These are phyloP conservation scores for Rhyacichthys aspro DNA, from an alignment of 2,797 vertebrate genomes.

Conservation along the genomic window DNA sequence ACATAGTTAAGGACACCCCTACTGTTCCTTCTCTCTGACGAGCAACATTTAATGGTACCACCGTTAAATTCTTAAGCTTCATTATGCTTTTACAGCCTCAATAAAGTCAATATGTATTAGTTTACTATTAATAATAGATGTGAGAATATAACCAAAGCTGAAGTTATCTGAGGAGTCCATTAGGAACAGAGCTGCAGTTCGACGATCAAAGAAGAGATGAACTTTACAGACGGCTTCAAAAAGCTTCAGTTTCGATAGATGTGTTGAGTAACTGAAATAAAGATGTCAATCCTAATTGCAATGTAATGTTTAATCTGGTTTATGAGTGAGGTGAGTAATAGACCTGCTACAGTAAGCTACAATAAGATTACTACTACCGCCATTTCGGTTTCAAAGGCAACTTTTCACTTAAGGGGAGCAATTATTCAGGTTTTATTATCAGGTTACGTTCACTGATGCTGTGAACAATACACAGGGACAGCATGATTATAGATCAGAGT, in stretches of 20 bases:
- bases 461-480: background rate
- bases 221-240: slow-evolving; percentile 24
- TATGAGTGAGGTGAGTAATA: background rate
- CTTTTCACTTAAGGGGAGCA: too few species aligned
- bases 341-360: background rate
- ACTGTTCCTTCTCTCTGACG: background rate
- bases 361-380: too few species aligned
- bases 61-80: slow-evolving; percentile 33
- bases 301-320: background rate
- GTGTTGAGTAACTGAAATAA: slow-evolving; percentile 24
- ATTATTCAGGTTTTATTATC: background rate
- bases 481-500: background rate
- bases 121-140: slow-evolving; percentile 52
- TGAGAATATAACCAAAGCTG: slow-evolving; percentile 32
- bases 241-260: slow-evolving; percentile 25
- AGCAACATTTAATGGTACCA: slow-evolving; percentile 14
- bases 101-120: slow-evolving; percentile 47
- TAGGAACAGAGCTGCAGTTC: slow-evolving; percentile 27
- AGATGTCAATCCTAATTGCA: background rate
- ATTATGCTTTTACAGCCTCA: slow-evolving; percentile 38
- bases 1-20: background rate
- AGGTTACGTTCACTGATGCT: background rate
- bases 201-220: slow-evolving; percentile 29
- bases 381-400: too few species aligned
- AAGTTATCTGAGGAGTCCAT: slow-evolving; percentile 30